Evolutionary conservation across 2,797 vertebrate species (phyloP).

Genomic region (Poeciliopsis infans): DNA sequence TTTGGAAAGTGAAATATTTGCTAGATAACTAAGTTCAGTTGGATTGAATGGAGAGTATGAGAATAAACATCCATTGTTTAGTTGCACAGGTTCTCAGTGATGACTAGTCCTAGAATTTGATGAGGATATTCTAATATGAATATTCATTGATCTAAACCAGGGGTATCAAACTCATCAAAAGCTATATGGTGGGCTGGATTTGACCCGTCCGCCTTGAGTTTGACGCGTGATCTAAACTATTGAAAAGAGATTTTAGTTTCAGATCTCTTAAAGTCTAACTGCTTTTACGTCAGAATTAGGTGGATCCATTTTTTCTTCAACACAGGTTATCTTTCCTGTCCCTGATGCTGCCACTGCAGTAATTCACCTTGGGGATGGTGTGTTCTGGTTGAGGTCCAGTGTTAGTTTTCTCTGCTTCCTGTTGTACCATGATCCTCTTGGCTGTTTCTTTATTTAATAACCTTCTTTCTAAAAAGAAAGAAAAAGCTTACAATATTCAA

Average conservation of each 20-base stretch:
- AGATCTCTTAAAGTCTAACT: neutral
- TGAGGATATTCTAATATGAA: neutral
- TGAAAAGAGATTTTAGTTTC: neutral
- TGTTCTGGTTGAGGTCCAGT: neutral
- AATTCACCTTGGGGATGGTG: neutral
- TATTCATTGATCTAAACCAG: neutral
- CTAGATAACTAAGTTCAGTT: neutral
- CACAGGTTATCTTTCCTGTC: neutral
- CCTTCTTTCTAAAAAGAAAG: neutral
- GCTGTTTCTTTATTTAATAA: neutral
- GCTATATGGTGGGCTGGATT: too few relatives aligned
- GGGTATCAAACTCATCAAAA: too few relatives aligned
- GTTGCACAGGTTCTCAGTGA: neutral
- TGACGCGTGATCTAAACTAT: neutral
- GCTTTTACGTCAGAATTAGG: neutral
- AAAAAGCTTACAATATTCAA: conserved; percentile 51
- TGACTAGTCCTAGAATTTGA: neutral
- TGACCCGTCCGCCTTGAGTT: too few relatives aligned
- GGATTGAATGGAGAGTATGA: neutral
- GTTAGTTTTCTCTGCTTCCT: neutral
- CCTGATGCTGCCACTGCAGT: neutral
- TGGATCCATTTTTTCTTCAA: neutral
- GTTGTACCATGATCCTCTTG: neutral
- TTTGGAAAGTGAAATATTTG: neutral
- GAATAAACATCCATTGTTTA: neutral